Percentiles rank a stretch among this genome's conserved stretches.
Conservation (phyloP, 1,140 invertebrate species). For the Akabosia matsudoensis region DNA sequence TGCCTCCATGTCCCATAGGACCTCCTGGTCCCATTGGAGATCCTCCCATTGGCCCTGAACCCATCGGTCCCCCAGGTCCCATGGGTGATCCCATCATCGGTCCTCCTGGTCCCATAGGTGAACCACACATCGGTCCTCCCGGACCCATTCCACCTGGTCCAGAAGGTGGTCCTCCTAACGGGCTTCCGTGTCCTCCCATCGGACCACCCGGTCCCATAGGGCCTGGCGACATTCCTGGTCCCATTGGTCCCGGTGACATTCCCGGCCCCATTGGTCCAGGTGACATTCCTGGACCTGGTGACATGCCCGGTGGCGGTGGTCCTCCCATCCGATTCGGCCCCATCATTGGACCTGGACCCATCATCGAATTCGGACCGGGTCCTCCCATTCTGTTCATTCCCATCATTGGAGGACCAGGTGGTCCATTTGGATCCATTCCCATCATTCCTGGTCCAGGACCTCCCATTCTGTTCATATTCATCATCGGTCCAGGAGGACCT, state of each 20-base stretch:
- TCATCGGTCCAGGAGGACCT: conserved; percentile 57
- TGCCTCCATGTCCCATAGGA: conserved; percentile 16
- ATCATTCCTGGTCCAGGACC: conserved; percentile 59
- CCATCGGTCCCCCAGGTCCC: conserved; percentile 29
- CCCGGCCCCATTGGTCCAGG: conserved; percentile 31
- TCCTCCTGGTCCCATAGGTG: neutral
- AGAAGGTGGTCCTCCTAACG: conserved; percentile 34
- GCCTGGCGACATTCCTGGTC: conserved; percentile 27
- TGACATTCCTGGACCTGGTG: conserved; percentile 10
- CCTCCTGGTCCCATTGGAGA: conserved; percentile 44
- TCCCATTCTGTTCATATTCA: conserved; percentile 54
- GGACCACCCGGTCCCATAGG: neutral
- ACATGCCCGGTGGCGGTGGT: conserved; percentile 26
- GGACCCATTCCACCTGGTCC: conserved; percentile 59
- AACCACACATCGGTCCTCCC: conserved; percentile 42
- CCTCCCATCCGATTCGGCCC: conserved; percentile 27
- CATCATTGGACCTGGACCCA: neutral
- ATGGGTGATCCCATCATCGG: conserved; percentile 47
- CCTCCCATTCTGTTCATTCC: conserved; percentile 61
- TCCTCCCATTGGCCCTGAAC: conserved; percentile 41
- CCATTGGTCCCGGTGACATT: conserved; percentile 15
- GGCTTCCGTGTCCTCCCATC: conserved; percentile 37
- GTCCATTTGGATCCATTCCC: conserved; percentile 68
- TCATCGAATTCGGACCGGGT: conserved; percentile 56
- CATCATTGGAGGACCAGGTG: conserved; percentile 59